A percentile compares a stretch with the other conserved stretches of the same genome.
These are phyloP conservation scores for Leptoclinus maculatus DNA, from an alignment of 2,797 vertebrate species.

Conservation along the genomic window DNA sequence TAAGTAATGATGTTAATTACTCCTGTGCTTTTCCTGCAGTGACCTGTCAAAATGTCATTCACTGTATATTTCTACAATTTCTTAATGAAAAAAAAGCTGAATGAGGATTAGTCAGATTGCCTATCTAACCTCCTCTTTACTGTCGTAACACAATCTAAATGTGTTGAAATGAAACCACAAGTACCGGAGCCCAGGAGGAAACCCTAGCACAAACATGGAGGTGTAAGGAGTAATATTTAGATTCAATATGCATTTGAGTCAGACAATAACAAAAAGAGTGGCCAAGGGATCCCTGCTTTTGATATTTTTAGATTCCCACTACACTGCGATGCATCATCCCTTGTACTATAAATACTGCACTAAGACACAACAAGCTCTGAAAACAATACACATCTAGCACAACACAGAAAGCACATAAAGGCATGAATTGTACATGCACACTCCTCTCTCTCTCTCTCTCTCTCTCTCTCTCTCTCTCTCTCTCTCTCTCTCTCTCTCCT, in stretches of 20 bases:
- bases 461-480: background rate
- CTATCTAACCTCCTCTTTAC: background rate
- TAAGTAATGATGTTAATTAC: background rate
- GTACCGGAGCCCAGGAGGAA: background rate
- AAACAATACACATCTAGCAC: conserved; percentile 1
- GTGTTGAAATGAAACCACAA: background rate
- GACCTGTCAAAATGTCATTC: background rate
- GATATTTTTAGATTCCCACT: background rate
- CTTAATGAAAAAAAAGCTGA: background rate
- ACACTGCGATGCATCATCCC: background rate
- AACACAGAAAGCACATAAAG: conserved; percentile 8
- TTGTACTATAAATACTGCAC: background rate
- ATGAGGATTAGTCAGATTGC: background rate
- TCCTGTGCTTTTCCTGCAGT: background rate
- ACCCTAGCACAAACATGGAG: background rate
- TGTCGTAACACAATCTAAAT: background rate
- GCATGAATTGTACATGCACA: background rate
- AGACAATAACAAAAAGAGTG: background rate
- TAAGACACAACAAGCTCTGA: background rate
- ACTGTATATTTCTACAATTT: background rate
- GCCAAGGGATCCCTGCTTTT: background rate
- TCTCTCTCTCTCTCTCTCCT: background rate
- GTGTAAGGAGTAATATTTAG: background rate
- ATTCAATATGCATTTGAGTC: conserved; percentile 3
- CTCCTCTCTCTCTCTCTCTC: conserved; percentile 1